Percentiles rank a stretch among this genome's conserved stretches.
Evolutionary conservation across 1,140 invertebrate genomes (phyloP).

Genomic region (Panagrolaimus sp.): DNA sequence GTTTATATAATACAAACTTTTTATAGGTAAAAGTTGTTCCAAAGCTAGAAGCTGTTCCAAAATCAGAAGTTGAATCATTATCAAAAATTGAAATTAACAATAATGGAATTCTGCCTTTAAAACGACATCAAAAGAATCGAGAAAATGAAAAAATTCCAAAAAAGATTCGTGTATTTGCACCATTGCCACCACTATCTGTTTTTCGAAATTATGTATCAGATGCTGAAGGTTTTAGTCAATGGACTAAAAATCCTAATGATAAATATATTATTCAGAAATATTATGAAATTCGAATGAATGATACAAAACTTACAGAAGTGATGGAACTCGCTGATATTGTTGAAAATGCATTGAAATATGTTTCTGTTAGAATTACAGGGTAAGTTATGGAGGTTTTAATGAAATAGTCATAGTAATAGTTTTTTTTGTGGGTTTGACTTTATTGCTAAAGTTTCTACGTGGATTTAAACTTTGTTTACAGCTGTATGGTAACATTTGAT

Average conservation of each 20-base stretch:
- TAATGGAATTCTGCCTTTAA: neutral
- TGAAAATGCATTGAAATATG: constrained; percentile 56
- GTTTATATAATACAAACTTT: constrained; percentile 22
- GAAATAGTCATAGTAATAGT: too few species aligned
- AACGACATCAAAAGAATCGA: too few species aligned
- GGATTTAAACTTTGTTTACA: too few species aligned
- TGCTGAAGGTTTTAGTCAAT: constrained; percentile 60
- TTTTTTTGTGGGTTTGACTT: too few species aligned
- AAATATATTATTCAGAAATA: constrained; percentile 86
- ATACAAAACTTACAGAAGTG: constrained; percentile 80
- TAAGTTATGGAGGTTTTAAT: too few species aligned
- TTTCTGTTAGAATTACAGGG: constrained; percentile 20
- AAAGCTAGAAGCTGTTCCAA: constrained; percentile 81
- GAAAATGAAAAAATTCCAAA: neutral
- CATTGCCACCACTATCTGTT: constrained; percentile 63
- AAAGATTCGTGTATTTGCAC: constrained; percentile 49
- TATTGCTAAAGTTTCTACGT: too few species aligned
- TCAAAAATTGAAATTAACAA: constrained; percentile 85
- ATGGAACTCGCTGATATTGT: constrained; percentile 85
- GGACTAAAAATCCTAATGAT: constrained; percentile 78
- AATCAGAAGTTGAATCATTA: too few species aligned
- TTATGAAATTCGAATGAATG: constrained; percentile 83
- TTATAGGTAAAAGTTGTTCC: constrained; percentile 74
- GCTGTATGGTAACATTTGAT: too few species aligned
- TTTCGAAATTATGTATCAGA: constrained; percentile 62